Evolutionary conservation across 1,140 invertebrate genomes (phyloP), one percentile per base, ranked within the genome.

Genomic region (Halotydeus destructor): DNA sequence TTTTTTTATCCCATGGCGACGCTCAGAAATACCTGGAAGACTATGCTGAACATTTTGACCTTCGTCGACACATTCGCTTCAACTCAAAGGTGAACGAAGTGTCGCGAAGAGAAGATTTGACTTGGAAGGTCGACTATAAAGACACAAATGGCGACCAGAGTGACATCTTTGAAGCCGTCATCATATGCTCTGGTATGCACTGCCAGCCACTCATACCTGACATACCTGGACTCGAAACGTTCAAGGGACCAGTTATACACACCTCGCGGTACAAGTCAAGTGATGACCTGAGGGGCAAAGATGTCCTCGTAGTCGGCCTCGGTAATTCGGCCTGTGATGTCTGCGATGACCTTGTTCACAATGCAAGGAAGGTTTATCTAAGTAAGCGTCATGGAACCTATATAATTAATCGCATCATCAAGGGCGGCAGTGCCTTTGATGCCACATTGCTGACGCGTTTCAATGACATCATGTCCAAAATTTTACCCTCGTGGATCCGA

Each of bases 321-420:
- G 68, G 67, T 9, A 69, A 69, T 50, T 69, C 68, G 3, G 64
- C 61, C 11, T 56, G 61, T 5, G 67, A 69, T 48, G 65, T 66
- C 22, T 67, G 64, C 16, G 63, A 66, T 1, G 67, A 69, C 38
- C 43, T 68, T 4, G 24, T 22, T n/a, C n/a, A n/a, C n/a, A n/a
- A n/a, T n/a, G n/a, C n/a, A n/a, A n/a, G n/a, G n/a, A 4, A 38
- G 37, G 38, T 39, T 27, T 39, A 39, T n/a, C 26, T 39, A 4
- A 18, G 25, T 28, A 39, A 24, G 19, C 38, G 38, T 28, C 26
- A 18, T 12, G 38, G 38, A 6, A 26, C 24, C 19, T 39, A 27
- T 24, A 27, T 39, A 12, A 18, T 27, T 5, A 39, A 27, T 39
- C 23, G 38, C 8, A 28, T n/a, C n/a, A n/a, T n/a, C n/a, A 16